Evolutionary conservation across 2,797 vertebrate genomes (phyloP), one percentile per base, ranked within the genome.

Genomic region (Sarcoramphus papa): DNA sequence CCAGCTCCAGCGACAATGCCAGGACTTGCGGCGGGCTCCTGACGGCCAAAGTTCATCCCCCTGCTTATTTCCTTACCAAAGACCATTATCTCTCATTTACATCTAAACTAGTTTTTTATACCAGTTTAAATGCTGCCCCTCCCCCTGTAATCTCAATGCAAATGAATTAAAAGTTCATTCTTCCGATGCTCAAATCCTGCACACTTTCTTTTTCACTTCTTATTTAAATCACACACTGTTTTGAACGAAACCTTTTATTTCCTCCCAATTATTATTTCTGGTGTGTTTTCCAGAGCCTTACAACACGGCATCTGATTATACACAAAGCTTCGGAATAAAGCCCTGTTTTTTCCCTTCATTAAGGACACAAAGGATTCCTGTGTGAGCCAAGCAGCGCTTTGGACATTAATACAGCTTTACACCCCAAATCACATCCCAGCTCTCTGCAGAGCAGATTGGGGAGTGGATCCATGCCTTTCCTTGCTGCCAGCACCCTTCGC

Each of bases 181-280:
- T 97, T 97, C 85, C 43, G 96, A 96, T 92, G 94, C 96, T 97
- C 97, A 95, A 97, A 98, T 97, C 96, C 97, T 96, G 96, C 70
- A 23, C 95, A 95, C 97, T 97, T 98, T 98, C 98, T 97, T 97
- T 97, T 98, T 95, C 91, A 64, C 96, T 98, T 98, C 98, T 97
- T 98, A 97, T 97, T 98, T 98, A 97, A 98, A 97, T 98, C 97
- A 96, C 97, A 97, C 68, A 95, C 96, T 97, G 97, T 98, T 98
- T 98, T 97, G 97, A 97, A 97, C 96, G 85, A 97, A 98, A 97
- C 97, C 98, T 97, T 98, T 98, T 98, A 97, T 98, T 98, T 98
- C 97, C 97, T 97, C 95, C 97, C 97, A 97, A 97, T 98, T 98
- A 98, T 98, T 97, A 98, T 98, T 98, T 98, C 98, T 97, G 96